A percentile compares a stretch with the other conserved stretches of the same genome.
phyloP scores from a whole-genome alignment of 2,113 vertebrate species.

The Ctenomys sociabilis region DNA sequence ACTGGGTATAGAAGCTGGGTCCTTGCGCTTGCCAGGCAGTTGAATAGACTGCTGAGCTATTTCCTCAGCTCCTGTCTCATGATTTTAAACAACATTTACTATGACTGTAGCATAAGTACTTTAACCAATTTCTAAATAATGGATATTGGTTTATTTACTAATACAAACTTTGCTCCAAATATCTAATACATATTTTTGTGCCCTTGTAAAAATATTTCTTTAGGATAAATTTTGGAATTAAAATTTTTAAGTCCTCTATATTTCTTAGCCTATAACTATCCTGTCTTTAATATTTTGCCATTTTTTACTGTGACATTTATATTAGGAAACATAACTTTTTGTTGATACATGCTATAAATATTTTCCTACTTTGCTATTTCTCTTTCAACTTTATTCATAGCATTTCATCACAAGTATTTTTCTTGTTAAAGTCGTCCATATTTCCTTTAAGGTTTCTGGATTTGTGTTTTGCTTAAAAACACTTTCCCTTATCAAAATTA shows the following conservation, averaged over 20 bases:
- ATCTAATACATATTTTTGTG: neutral
- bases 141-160: constrained; percentile 17
- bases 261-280: constrained; percentile 1
- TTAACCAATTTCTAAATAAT: constrained; percentile 29
- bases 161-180: constrained; percentile 40
- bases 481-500: neutral
- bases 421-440: neutral
- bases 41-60: too few species aligned
- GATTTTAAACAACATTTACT: constrained; percentile 35
- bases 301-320: neutral
- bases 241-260: neutral
- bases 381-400: neutral
- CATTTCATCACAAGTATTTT: neutral
- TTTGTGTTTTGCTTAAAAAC: constrained; percentile 39
- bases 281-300: constrained; percentile 6
- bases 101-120: constrained; percentile 25
- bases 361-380: constrained; percentile 29
- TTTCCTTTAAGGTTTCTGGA: constrained; percentile 27
- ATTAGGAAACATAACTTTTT: neutral
- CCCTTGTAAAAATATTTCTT: neutral
- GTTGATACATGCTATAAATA: neutral
- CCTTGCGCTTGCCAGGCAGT: too few species aligned
- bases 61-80: neutral
- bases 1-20: too few species aligned
- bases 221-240: constrained; percentile 29